These are phyloP conservation scores for Psilopsiagon aurifrons DNA, from an alignment of 2,113 vertebrate genomes.

Conservation along the genomic window DNA sequence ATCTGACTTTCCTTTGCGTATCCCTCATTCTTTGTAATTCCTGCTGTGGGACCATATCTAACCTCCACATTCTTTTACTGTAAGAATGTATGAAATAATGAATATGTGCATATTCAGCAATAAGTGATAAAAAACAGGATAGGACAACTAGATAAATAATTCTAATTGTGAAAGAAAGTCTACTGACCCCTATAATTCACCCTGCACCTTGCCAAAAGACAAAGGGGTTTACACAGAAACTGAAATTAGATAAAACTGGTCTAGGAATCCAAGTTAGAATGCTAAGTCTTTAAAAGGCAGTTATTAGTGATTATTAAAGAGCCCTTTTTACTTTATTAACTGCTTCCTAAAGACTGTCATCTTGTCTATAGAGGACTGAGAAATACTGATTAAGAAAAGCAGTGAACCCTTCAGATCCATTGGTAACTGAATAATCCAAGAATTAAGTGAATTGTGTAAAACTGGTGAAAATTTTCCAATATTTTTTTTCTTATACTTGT, in stretches of 20 bases:
- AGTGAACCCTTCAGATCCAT: background rate
- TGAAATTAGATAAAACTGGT: background rate
- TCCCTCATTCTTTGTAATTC: background rate
- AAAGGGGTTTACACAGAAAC: background rate
- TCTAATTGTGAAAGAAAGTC: background rate
- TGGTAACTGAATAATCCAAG: background rate
- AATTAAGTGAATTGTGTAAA: background rate
- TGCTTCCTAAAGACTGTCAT: background rate
- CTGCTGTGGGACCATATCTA: background rate
- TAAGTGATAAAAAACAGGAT: background rate
- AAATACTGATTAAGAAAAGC: background rate
- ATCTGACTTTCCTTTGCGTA: background rate
- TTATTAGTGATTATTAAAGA: background rate
- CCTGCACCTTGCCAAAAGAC: background rate
- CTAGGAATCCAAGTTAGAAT: background rate
- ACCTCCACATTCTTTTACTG: background rate
- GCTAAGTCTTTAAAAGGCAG: background rate
- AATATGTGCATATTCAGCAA: background rate
- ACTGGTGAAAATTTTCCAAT: background rate
- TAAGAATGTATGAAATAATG: background rate
- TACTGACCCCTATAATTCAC: background rate
- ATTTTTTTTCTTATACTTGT: background rate
- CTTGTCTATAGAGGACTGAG: background rate
- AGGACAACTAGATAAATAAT: constrained; percentile 14
- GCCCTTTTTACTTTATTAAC: background rate